Evolutionary conservation across 2,797 vertebrate genomes (phyloP), one percentile per base, ranked within the genome.

Genomic region (Cottoperca gobio): DNA sequence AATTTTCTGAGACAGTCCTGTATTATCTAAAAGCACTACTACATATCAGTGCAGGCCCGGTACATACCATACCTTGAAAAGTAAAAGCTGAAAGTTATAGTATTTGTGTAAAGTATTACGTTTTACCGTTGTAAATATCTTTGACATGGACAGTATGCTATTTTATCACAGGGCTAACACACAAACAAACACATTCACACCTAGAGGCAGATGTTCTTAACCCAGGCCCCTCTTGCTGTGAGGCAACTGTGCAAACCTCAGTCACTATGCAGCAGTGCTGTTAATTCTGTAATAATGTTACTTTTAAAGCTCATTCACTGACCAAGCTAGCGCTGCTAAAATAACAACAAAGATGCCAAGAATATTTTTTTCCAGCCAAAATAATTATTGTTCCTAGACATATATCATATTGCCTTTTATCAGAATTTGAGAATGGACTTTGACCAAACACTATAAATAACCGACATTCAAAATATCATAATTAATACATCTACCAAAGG

Each of bases 351-450:
- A 52, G 23, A 26, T 66, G 59, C 64, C 74, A 73, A 74, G 43
- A 68, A 21, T 31, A 13, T 24, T 50, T 62, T 1, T 68, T 59
- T 67, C 33, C 12, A 42, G 66, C 50, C 67, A 75, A 70, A 70
- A 49, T 70, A 74, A 82, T 63, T 58, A 77, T 72, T 70, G 12
- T 37, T 73, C 17, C 40, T 61, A 37, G 12, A 57, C 73, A 63
- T 64, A 59, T 66, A 68, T 54, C 33, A 45, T 6, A 17, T 50
- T 54, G 19, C 53, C 1, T 66, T 73, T 49, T 57, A 65, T 52
- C 37, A 68, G 50, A 66, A 57, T 76, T 55, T 37, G 6, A 42
- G 48, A 73, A 48, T 63, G 24, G 2, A 54, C 53, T 21, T 63
- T 59, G 12, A 65, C 37, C 13, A 71, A 74, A 66, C 26, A 21